Base-by-base conservation (phyloP, 2,113 vertebrate species). In the Channa argus region DNA sequence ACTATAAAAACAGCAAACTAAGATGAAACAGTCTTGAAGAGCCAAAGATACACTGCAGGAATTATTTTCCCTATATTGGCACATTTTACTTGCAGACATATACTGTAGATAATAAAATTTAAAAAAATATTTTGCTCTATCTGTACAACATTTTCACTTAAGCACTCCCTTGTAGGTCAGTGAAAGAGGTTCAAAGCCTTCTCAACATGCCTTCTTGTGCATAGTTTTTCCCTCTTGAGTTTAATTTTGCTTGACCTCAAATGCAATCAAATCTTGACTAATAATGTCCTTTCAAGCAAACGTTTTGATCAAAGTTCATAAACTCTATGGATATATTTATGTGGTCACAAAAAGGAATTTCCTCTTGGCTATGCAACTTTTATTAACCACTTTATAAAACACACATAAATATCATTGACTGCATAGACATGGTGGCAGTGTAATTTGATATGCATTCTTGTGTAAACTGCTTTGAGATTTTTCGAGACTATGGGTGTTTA, bases 221-320 rank as follows among this genome's bases (percentile, higher is more conserved):
- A 39, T 55, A 67, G n/a, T 12, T 71, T 61, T 78, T 33, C 3
- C 43, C 59, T 43, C 65, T 62, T 11, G 66, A 80, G 60, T 70
- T 80, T 77, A 59, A 68, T 71, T 77, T 46, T 52, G 45, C 54
- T 45, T 53, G 49, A 43, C 36, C 74, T 79, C 5, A 11, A 50
- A 75, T 55, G 3, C 37, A 79, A 67, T 53, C 37, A 3, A 15
- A 77, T 63, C 37, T 75, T 46, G 37, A 36, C 44, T 66, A 15
- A 15, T 8, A 24, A 50, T 43, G 6, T 41, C 59, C 68, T 33
- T 60, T 39, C 44, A 39, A 61, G 33, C 41, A 69, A 45, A 13
- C 6, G 24, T 24, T 71, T 62, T 62, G 52, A 80, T 64, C 33
- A 77, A 63, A 0, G 8, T 44, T 38, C 34, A 63, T 64, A 49